These are phyloP conservation scores for Liopterus haemorrhoidalis DNA, from an alignment of 2,888 invertebrate species.

Conservation along the genomic window DNA sequence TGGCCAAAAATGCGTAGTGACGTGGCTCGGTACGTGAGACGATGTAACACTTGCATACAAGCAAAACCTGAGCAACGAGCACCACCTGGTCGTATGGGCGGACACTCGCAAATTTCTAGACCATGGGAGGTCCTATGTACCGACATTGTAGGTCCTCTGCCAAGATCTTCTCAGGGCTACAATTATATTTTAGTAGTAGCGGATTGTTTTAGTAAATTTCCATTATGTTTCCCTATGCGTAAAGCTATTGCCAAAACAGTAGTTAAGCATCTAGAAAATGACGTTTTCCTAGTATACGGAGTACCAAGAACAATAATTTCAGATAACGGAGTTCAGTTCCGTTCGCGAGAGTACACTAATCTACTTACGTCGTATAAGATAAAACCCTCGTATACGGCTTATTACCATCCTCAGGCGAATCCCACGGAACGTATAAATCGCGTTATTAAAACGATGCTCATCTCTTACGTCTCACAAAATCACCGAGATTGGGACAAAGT, in stretches of 20 bases:
- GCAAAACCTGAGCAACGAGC: constrained; percentile 28
- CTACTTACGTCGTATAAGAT: constrained; percentile 18
- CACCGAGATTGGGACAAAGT: constrained; percentile 22
- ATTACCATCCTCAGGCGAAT: constrained; percentile 23
- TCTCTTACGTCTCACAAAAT: constrained; percentile 19
- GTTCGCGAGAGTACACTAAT: constrained; percentile 15
- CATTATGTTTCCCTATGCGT: constrained; percentile 24
- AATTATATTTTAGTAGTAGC: constrained; percentile 20
- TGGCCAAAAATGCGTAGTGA: constrained; percentile 35
- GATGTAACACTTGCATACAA: constrained; percentile 30
- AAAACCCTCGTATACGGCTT: constrained; percentile 20
- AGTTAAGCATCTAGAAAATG: constrained; percentile 20
- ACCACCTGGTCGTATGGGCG: constrained; percentile 31
- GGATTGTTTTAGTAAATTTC: constrained; percentile 28
- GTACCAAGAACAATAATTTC: constrained; percentile 24
- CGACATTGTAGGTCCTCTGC: constrained; percentile 28
- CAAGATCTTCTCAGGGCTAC: constrained; percentile 17
- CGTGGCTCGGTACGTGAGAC: constrained; percentile 29
- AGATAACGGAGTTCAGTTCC: constrained; percentile 29
- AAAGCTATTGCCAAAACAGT: constrained; percentile 20
- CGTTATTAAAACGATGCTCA: constrained; percentile 26
- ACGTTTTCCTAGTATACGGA: constrained; percentile 26
- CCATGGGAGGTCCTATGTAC: constrained; percentile 25
- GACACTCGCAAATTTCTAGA: constrained; percentile 19
- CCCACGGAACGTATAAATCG: constrained; percentile 25